Evolutionary conservation across 2,888 invertebrate genomes (phyloP).

Genomic region (Girardia tigrina): DNA sequence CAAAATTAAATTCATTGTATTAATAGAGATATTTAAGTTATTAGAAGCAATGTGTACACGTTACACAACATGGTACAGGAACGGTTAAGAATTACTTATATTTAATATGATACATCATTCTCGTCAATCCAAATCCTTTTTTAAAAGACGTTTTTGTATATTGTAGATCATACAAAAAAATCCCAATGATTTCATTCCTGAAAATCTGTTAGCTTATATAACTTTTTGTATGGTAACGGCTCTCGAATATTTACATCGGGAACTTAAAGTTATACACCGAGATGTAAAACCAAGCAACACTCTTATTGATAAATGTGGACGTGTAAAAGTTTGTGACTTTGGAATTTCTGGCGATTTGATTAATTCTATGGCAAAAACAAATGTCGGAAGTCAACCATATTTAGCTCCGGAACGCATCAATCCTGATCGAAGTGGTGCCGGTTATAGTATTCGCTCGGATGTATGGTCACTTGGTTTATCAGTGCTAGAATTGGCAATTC

Average conservation of each 20-base stretch:
- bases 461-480: constrained; percentile 28
- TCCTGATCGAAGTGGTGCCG: not conserved
- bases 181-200: constrained; percentile 21
- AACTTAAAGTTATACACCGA: constrained; percentile 29
- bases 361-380: constrained; percentile 35
- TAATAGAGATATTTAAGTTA: too few species aligned
- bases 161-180: not conserved
- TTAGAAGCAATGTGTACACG: too few species aligned
- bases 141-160: too few species aligned
- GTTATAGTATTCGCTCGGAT: constrained; percentile 28
- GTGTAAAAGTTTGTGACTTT: constrained; percentile 25
- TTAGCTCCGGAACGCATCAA: constrained; percentile 35
- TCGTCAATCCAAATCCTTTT: too few species aligned
- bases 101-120: too few species aligned
- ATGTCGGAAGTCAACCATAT: constrained; percentile 32
- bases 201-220: constrained; percentile 30
- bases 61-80: too few species aligned
- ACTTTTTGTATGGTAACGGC: constrained; percentile 14
- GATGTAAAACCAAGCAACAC: constrained; percentile 33
- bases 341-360: constrained; percentile 33
- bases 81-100: too few species aligned
- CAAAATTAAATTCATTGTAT: too few species aligned
- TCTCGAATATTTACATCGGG: constrained; percentile 28
- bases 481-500: constrained; percentile 25
- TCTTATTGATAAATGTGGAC: constrained; percentile 21